Percentiles rank a stretch among this genome's conserved stretches.
These are phyloP conservation scores for Agonopterix heracliana DNA, from an alignment of 2,888 invertebrate species.

Conservation along the genomic window DNA sequence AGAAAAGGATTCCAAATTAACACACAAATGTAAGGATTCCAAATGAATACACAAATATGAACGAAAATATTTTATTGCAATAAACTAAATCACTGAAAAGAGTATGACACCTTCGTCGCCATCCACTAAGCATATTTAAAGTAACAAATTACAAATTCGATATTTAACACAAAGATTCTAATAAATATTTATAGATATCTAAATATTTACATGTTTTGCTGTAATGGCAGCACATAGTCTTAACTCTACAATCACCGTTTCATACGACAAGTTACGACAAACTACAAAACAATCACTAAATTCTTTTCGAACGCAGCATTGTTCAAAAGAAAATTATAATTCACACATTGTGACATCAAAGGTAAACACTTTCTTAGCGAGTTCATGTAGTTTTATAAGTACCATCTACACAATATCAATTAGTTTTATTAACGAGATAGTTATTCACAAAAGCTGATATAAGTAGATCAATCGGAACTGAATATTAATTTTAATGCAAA, in stretches of 20 bases:
- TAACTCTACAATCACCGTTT: constrained; percentile 57
- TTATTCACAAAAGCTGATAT: constrained; percentile 43
- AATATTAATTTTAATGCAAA: constrained; percentile 29
- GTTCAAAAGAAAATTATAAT: constrained; percentile 3
- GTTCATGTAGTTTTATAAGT: constrained; percentile 1
- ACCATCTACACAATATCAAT: constrained; percentile 8
- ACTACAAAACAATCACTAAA: constrained; percentile 4
- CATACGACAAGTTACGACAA: constrained; percentile 18
- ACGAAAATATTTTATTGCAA: constrained; percentile 66
- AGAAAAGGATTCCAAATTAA: constrained; percentile 20
- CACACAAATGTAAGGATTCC: constrained; percentile 13
- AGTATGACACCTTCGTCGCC: constrained; percentile 52
- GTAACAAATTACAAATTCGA: constrained; percentile 46
- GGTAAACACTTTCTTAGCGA: background rate
- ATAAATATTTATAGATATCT: constrained; percentile 33
- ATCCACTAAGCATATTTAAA: constrained; percentile 50
- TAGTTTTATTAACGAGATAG: constrained; percentile 14
- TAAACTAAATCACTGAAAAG: constrained; percentile 66
- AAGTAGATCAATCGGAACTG: constrained; percentile 24
- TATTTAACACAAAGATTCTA: constrained; percentile 45
- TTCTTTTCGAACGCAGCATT: background rate
- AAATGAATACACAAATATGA: constrained; percentile 34
- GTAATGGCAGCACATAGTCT: constrained; percentile 50
- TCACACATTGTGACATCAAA: constrained; percentile 3
- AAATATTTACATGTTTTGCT: constrained; percentile 61